Evolutionary conservation across 2,797 vertebrate species (phyloP), one percentile per base, ranked within the genome.

Genomic region (Crax fasciolata): DNA sequence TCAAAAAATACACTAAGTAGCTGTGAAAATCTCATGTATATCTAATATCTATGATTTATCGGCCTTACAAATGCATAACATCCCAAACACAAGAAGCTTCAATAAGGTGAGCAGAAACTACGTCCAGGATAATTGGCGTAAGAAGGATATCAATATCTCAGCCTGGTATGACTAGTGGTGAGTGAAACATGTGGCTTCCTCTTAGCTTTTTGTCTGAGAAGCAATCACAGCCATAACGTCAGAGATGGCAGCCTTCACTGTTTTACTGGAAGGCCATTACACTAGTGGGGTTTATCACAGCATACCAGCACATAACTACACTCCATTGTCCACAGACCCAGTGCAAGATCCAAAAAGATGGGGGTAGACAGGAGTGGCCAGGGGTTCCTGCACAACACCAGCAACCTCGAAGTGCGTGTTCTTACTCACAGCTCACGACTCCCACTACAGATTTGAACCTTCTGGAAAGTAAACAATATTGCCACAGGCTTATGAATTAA

Each of bases 231-330:
- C n/a, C 28, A 28, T 3, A 52, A 14, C 20, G 63, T 84, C 61
- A 86, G 51, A 55, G 30, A 58, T 4, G 21, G 21, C 4, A 62
- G 55, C 13, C 30, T 70, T 27, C 25, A 12, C 28, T 23, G 15
- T 20, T 23, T 54, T 62, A 59, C 8, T 27, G 35, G 25, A 82
- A 44, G 17, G 20, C 14, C 17, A 51, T 24, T 41, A 25, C 9
- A 11, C 18, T 39, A 35, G 27, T 21, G 18, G 21, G 20, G 13
- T 43, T 75, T 61, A 11, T 83, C 54, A 68, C 58, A 74, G 16
- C 13, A 27, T 5, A 8, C 4, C 0, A 0, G 6, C 1, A 1
- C 13, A 7, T 44, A 20, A 46, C 24, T 55, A 76, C 32, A 8
- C 8, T 48, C 30, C 7, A 25, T 7, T 46, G 35, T 2, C 23